A percentile compares a stretch with the other conserved stretches of the same genome.
These are phyloP conservation scores for Noctilio leporinus DNA, from an alignment of 2,113 vertebrate species.

Conservation along the genomic window DNA sequence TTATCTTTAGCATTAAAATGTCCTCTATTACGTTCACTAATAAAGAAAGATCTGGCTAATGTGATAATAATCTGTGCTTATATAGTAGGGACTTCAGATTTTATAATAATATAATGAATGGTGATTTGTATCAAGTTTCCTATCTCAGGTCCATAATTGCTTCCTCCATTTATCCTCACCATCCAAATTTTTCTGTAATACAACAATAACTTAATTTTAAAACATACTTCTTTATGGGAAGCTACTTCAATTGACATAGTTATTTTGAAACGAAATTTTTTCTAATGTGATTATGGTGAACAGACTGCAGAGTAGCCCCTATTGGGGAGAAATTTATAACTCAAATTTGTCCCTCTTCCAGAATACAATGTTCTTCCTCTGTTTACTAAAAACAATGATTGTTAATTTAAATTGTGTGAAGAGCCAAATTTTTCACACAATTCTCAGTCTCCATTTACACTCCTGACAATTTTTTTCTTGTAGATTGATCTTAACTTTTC, in stretches of 20 bases:
- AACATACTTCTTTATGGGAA: conserved; percentile 15
- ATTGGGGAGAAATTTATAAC: neutral
- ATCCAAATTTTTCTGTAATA: neutral
- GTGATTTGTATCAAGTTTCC: conserved; percentile 26
- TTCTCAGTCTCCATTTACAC: neutral
- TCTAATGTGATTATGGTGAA: neutral
- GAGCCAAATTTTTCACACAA: neutral
- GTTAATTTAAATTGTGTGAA: conserved; percentile 35
- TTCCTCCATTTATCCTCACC: neutral
- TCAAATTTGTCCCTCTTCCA: neutral
- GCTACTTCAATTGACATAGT: conserved; percentile 10
- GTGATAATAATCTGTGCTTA: conserved; percentile 24
- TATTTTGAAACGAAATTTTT: conserved; percentile 15
- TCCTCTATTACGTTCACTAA: neutral
- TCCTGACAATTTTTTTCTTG: neutral
- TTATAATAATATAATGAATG: conserved; percentile 45
- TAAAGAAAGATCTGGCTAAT: neutral
- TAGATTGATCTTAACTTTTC: neutral
- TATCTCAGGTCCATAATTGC: conserved; percentile 4
- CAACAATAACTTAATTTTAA: no score
- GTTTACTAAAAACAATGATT: neutral
- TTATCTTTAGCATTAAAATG: neutral
- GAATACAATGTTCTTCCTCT: neutral
- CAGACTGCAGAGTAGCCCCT: neutral
- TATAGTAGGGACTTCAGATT: conserved; percentile 2